Percentiles rank a stretch among this genome's conserved stretches.
These are phyloP conservation scores for Amphimedon queenslandica DNA, from an alignment of 37 sponge, comb jelly and placozoan genomes.

Conservation along the genomic window DNA sequence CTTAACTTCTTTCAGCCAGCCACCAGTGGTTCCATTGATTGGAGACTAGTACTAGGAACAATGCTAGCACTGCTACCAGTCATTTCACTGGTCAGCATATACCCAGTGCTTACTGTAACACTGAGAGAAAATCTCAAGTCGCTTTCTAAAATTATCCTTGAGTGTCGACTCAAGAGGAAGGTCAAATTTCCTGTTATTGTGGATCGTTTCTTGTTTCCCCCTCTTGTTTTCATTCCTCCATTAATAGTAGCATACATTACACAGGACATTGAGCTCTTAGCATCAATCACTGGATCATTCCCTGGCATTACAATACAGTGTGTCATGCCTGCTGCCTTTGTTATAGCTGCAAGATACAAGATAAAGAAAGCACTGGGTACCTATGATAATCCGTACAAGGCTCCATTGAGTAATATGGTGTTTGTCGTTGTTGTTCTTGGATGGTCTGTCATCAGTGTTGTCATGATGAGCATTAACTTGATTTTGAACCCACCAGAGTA, in stretches of 20 bases:
- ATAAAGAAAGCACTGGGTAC: conserved; percentile 30
- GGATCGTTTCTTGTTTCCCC: conserved; percentile 83
- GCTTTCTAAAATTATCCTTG: conserved; percentile 35
- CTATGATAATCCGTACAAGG: conserved; percentile 67
- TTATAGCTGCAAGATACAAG: conserved; percentile 46
- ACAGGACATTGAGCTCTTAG: conserved; percentile 72
- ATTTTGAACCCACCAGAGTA: neutral
- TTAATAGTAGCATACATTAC: conserved; percentile 81
- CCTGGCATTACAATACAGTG: conserved; percentile 96
- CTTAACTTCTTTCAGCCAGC: conserved; percentile 70
- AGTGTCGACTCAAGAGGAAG: neutral
- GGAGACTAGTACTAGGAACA: conserved; percentile 47
- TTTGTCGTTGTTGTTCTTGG: conserved; percentile 46
- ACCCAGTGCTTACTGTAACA: conserved; percentile 95
- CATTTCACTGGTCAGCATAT: conserved; percentile 92
- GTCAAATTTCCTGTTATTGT: conserved; percentile 55
- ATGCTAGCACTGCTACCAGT: conserved; percentile 95
- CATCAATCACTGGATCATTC: conserved; percentile 89
- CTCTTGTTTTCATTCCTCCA: conserved; percentile 83
- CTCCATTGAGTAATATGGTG: conserved; percentile 52
- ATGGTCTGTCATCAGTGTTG: conserved; percentile 70
- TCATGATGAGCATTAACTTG: conserved; percentile 56
- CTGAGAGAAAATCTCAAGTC: conserved; percentile 96
- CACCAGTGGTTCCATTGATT: neutral
- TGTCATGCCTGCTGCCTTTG: conserved; percentile 87